phyloP scores from a whole-genome alignment of 92 coral and sea anemone species.

The Micromussa lordhowensis region DNA sequence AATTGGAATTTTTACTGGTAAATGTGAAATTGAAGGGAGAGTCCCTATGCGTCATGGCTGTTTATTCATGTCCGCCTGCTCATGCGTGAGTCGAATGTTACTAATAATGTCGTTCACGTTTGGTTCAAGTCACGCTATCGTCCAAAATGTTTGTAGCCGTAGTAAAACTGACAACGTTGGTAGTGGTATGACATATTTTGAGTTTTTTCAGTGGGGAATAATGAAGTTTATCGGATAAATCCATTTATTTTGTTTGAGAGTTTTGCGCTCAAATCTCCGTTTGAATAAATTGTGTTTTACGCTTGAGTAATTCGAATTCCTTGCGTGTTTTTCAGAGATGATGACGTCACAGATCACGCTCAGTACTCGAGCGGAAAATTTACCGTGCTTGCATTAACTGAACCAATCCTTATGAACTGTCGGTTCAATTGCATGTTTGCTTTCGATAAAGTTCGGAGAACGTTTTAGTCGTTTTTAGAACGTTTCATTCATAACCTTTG shows the following conservation, averaged over 20 bases:
- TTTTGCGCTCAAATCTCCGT: background rate
- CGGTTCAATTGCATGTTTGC: background rate
- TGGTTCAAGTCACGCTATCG: background rate
- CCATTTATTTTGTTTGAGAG: background rate
- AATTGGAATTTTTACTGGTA: background rate
- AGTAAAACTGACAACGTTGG: background rate
- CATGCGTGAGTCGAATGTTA: too few relatives aligned
- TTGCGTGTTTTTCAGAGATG: background rate
- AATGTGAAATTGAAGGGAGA: background rate
- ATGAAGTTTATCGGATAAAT: background rate
- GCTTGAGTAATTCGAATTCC: background rate
- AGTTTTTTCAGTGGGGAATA: background rate
- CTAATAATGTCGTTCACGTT: background rate
- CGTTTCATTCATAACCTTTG: background rate
- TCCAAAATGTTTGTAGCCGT: background rate
- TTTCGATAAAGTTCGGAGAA: background rate
- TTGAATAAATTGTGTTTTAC: background rate
- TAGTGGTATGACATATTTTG: background rate
- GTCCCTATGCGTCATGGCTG: background rate
- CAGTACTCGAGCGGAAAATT: background rate
- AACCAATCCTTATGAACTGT: background rate
- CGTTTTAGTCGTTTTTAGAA: background rate
- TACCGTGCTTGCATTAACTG: background rate
- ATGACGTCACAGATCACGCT: constrained; percentile 8
- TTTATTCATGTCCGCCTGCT: background rate